Base-by-base conservation (phyloP, 1,140 invertebrate genomes). In the Calosoma granatense region DNA sequence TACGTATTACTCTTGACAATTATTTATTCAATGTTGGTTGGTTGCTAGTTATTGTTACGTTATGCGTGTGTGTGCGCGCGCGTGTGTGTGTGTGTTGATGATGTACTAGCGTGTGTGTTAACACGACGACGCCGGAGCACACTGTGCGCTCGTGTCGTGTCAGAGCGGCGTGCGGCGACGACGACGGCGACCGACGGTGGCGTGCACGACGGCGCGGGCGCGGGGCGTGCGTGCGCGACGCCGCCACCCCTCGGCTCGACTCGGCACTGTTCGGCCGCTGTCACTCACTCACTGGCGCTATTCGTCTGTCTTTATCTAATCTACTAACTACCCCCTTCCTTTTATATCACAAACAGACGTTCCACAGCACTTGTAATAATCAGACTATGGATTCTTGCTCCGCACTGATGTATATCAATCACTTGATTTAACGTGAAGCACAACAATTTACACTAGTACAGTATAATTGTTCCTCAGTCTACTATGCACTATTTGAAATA, bases 111-210 rank as follows among this genome's bases (percentile, higher is more conserved):
- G n/a, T 36, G 26, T 36, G 62, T 70, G 64, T 65, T 67, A 65
- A 63, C 65, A 63, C 60, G 56, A 58, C 65, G 64, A 63, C 68
- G 70, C 65, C 70, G 68, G 66, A 67, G 64, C 67, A 68, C 68
- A 64, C 61, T 71, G 66, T 71, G 68, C 62, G 41, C 55, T 41
- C n/a, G n/a, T n/a, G n/a, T 19, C 51, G 26, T 36, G 26, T 36
- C 56, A 54, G 54, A 59, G 22, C 62, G 64, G 60, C 64, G 57
- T 56, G 17, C 43, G 53, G 51, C 61, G 63, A 66, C 66, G 68
- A 64, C n/a, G n/a, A n/a, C n/a, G 69, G 70, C 67, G 70, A 64
- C 63, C 60, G 57, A 54, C 59, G 66, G 64, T 67, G 64, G 22
- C 22, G 6, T 19, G 53, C 19, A n/a, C 56, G 67, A 21, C 51